Conservation (phyloP, 2,113 vertebrate genomes). For the Anhinga rufa region DNA sequence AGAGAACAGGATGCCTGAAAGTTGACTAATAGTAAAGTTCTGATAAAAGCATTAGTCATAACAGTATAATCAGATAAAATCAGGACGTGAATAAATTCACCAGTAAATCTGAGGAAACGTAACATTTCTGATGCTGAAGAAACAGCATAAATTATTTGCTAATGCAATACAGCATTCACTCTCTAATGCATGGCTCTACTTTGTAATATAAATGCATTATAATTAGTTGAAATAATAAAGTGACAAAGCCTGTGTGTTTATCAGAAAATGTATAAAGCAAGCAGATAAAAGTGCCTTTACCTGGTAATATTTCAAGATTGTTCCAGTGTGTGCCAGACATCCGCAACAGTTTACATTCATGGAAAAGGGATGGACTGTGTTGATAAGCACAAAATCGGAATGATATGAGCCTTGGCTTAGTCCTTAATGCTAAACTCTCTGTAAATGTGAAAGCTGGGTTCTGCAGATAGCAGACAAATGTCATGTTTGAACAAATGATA, state of each 20-base stretch:
- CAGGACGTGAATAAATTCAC: neutral
- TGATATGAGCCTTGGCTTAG: conserved; percentile 37
- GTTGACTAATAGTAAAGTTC: neutral
- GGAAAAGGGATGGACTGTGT: conserved; percentile 9
- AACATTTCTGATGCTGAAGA: neutral
- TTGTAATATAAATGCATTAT: neutral
- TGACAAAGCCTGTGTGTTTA: neutral
- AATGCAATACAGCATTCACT: neutral
- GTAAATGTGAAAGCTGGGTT: conserved; percentile 60
- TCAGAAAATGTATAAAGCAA: neutral
- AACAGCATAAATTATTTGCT: neutral
- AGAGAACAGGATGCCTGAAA: neutral
- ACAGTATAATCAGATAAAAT: conserved; percentile 8
- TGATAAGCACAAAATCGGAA: conserved; percentile 57
- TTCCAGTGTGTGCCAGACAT: neutral
- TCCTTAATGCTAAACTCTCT: conserved; percentile 46
- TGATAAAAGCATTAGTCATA: conserved; percentile 10
- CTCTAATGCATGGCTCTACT: neutral
- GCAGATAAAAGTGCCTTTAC: neutral
- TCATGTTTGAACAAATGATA: conserved; percentile 57
- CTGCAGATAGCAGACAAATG: conserved; percentile 59
- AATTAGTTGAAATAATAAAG: conserved; percentile 32
- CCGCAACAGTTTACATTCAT: neutral
- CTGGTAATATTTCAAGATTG: neutral
- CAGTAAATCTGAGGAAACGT: neutral